Conservation (phyloP, 2,797 vertebrate species). For the Nyctibius grandis region DNA sequence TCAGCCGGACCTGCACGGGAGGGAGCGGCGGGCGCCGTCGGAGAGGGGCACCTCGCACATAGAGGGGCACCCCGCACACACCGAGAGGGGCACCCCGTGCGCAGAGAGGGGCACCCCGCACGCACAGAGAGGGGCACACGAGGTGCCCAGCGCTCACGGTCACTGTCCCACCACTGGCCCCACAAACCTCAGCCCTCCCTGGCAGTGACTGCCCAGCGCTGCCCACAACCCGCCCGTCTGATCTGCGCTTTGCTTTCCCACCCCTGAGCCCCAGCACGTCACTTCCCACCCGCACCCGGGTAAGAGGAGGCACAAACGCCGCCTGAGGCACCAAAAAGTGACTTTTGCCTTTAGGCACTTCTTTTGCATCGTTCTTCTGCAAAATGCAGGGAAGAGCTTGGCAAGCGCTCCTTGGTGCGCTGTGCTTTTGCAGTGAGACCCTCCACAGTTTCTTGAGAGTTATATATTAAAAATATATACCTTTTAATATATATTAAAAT, state of each 20-base stretch:
- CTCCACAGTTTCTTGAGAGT: neutral
- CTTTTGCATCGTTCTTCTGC: neutral
- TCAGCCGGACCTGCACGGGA: conserved; percentile 87
- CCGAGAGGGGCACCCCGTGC: neutral
- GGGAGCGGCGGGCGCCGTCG: neutral
- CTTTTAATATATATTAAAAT: too few species aligned
- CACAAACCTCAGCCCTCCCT: neutral
- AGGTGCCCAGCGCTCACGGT: neutral
- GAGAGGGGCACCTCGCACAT: neutral
- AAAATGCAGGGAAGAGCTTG: neutral
- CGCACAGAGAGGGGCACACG: too few species aligned
- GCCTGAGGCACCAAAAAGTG: neutral
- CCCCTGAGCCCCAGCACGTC: neutral
- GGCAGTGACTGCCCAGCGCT: neutral
- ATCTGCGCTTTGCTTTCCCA: neutral
- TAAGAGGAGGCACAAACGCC: neutral
- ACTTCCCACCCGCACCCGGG: neutral
- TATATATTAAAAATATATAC: neutral
- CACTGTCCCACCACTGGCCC: neutral
- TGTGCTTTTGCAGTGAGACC: neutral
- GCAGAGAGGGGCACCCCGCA: neutral
- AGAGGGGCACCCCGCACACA: too few species aligned
- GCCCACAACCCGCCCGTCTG: neutral
- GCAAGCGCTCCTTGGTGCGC: neutral
- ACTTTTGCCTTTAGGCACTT: neutral